Conservation (phyloP, 2,888 invertebrate species). For the Ennomos quercinarius region DNA sequence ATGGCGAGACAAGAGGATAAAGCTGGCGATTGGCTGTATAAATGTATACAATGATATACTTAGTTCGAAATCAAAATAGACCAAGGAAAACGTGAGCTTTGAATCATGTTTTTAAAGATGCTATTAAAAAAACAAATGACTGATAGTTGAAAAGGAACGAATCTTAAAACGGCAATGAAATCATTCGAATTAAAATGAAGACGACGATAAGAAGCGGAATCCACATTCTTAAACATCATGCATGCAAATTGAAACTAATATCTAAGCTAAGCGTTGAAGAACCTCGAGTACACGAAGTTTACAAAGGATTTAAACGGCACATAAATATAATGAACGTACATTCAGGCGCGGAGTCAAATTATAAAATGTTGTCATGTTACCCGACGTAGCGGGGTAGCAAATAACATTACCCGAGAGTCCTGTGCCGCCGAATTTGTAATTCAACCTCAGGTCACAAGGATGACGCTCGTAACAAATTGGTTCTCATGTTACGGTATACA, state of each 20-base stretch:
- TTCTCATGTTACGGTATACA: slow-evolving; percentile 5
- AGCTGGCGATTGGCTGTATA: too few relatives aligned
- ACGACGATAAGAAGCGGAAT: background rate
- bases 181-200: too few relatives aligned
- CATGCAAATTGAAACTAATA: slow-evolving; percentile 3
- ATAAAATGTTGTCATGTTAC: slow-evolving; percentile 31
- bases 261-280: slow-evolving; percentile 4
- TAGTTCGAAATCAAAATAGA: too few relatives aligned
- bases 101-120: too few relatives aligned
- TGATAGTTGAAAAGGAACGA: too few relatives aligned
- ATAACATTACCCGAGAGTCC: slow-evolving; percentile 22
- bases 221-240: background rate
- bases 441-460: slow-evolving; percentile 17
- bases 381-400: slow-evolving; percentile 21
- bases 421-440: slow-evolving; percentile 21
- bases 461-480: slow-evolving; percentile 27
- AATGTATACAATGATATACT: too few relatives aligned
- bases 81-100: too few relatives aligned
- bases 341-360: slow-evolving; percentile 30
- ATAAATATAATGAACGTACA: slow-evolving; percentile 37
- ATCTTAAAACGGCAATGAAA: too few relatives aligned
- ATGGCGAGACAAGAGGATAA: too few relatives aligned
- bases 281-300: slow-evolving; percentile 24
- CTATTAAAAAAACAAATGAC: too few relatives aligned
- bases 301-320: slow-evolving; percentile 32